Percentiles rank a stretch among this genome's conserved stretches.
These are phyloP conservation scores for Otolemur crassicaudatus DNA, from an alignment of 2,797 vertebrate species.

Conservation along the genomic window DNA sequence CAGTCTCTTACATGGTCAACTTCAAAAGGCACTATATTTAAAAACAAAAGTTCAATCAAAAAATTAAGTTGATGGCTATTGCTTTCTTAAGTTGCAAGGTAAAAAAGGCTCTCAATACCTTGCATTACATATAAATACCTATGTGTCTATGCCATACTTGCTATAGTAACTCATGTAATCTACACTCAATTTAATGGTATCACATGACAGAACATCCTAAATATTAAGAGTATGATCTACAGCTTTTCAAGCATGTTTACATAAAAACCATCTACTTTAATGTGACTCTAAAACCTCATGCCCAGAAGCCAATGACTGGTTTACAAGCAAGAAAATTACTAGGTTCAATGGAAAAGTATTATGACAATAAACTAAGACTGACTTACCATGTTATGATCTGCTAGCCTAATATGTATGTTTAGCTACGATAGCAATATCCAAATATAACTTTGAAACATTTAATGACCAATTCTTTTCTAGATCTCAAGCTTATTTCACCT, in stretches of 20 bases:
- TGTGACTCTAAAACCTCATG: conserved; percentile 77
- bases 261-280: conserved; percentile 73
- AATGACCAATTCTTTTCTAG: conserved; percentile 78
- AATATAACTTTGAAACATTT: conserved; percentile 77
- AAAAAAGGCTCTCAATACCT: background rate
- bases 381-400: conserved; percentile 75
- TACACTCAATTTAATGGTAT: conserved; percentile 56
- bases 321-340: conserved; percentile 79
- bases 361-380: conserved; percentile 75
- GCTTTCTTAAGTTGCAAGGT: conserved; percentile 55
- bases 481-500: conserved; percentile 77
- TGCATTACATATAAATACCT: conserved; percentile 53
- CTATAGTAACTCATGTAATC: conserved; percentile 65
- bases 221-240: conserved; percentile 73
- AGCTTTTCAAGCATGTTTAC: conserved; percentile 76
- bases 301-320: conserved; percentile 79
- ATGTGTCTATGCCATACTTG: background rate
- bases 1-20: no score
- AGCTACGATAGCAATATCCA: conserved; percentile 72
- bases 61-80: conserved; percentile 54
- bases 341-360: conserved; percentile 75
- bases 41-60: conserved; percentile 67
- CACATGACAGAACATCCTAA: conserved; percentile 64
- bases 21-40: background rate
- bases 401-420: conserved; percentile 77